Percentiles rank a stretch among this genome's conserved stretches.
Conservation (phyloP, 1,140 invertebrate genomes). For the Camponotus pennsylvanicus region DNA sequence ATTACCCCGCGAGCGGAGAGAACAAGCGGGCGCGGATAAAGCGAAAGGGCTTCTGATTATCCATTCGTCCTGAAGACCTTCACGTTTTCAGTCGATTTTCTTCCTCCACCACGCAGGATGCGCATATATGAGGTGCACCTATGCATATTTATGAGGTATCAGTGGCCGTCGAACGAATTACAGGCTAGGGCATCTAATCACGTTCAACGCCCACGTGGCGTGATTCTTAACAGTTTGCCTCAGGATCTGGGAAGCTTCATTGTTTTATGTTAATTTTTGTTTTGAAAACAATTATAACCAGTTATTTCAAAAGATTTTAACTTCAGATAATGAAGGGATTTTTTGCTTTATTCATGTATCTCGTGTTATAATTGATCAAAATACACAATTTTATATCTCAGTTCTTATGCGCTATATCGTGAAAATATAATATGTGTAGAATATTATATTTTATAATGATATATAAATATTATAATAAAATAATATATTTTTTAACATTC, state of each 20-base stretch:
- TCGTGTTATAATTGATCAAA: conserved; percentile 2
- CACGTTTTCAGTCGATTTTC: conserved; percentile 64
- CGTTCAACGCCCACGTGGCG: conserved; percentile 44
- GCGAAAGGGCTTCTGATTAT: conserved; percentile 71
- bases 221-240: conserved; percentile 20
- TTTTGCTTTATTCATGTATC: background rate
- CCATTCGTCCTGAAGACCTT: conserved; percentile 72
- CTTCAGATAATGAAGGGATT: background rate
- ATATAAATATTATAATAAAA: too few relatives aligned
- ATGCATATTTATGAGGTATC: conserved; percentile 47
- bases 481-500: too few relatives aligned
- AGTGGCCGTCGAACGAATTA: conserved; percentile 54
- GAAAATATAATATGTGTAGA: too few relatives aligned
- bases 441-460: too few relatives aligned
- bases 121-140: conserved; percentile 52
- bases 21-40: conserved; percentile 43
- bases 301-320: background rate
- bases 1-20: conserved; percentile 41
- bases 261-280: background rate
- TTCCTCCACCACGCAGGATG: conserved; percentile 49
- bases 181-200: conserved; percentile 31
- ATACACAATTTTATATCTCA: background rate
- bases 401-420: background rate
- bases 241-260: background rate
- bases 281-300: background rate